Evolutionary conservation across 2,113 vertebrate genomes (phyloP).

Genomic region (Edolisoma coerulescens): DNA sequence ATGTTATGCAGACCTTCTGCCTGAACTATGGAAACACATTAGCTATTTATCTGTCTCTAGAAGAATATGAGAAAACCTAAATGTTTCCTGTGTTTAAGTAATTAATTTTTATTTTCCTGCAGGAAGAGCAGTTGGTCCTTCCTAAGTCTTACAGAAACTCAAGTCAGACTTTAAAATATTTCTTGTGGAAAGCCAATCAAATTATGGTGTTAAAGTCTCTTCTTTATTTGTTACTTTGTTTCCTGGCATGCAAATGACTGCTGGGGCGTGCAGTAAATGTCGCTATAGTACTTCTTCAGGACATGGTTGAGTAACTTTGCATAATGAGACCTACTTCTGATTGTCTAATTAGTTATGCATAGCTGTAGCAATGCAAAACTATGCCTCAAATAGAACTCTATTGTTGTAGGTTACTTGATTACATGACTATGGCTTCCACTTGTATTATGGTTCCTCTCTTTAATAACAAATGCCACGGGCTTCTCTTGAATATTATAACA

Average conservation of each 20-base stretch:
- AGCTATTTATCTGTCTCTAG: background rate
- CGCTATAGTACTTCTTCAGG: conserved; percentile 16
- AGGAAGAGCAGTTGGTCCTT: background rate
- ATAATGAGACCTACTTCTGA: conserved; percentile 51
- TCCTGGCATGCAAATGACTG: conserved; percentile 26
- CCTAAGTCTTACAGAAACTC: background rate
- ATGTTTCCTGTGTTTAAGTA: background rate
- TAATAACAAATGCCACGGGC: background rate
- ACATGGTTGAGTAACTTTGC: conserved; percentile 39
- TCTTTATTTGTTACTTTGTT: background rate
- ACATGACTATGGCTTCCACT: background rate
- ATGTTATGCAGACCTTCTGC: background rate
- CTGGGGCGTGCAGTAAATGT: conserved; percentile 8
- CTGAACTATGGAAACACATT: background rate
- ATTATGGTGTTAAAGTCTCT: background rate
- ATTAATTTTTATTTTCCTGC: background rate
- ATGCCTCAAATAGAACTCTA: conserved; percentile 37
- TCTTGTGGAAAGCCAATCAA: background rate
- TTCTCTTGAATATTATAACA: background rate
- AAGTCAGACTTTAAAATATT: background rate
- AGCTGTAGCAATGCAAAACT: conserved; percentile 23
- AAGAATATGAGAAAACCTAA: background rate
- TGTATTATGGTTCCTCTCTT: background rate
- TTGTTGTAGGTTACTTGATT: conserved; percentile 49
- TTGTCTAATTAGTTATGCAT: conserved; percentile 58